These are phyloP conservation scores for Frieseomelitta varia DNA, from an alignment of 1,140 invertebrate species.

Conservation along the genomic window DNA sequence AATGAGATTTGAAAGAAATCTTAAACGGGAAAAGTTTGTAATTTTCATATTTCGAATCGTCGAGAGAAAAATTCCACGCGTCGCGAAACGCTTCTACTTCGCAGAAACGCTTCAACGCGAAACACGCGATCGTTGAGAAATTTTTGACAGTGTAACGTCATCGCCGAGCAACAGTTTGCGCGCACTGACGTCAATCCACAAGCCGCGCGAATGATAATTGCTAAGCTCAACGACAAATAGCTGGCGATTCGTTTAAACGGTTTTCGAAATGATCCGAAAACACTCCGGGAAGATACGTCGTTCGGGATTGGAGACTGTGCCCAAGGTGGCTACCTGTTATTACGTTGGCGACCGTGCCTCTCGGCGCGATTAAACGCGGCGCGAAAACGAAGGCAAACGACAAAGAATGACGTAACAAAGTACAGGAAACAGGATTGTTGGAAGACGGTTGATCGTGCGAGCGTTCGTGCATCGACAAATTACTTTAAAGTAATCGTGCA, in stretches of 20 bases:
- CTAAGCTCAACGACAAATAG: too few relatives aligned
- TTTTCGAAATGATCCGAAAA: neutral
- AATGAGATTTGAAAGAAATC: neutral
- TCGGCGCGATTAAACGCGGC: constrained; percentile 14
- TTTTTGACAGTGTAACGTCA: too few relatives aligned
- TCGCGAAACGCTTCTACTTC: too few relatives aligned
- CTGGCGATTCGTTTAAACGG: neutral
- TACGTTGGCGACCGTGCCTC: constrained; percentile 13
- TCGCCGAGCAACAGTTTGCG: neutral
- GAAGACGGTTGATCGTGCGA: neutral
- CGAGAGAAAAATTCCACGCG: neutral
- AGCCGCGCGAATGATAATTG: constrained; percentile 7
- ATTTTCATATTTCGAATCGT: neutral
- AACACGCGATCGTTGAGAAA: neutral
- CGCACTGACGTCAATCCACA: too few relatives aligned
- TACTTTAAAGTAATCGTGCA: neutral
- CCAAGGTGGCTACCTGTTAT: neutral
- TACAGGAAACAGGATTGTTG: neutral
- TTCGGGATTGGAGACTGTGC: neutral
- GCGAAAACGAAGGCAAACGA: constrained; percentile 14
- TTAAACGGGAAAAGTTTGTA: neutral
- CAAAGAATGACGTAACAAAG: neutral
- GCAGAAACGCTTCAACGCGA: neutral
- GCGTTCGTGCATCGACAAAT: constrained; percentile 7
- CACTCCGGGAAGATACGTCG: neutral